phyloP scores from a whole-genome alignment of 2,888 invertebrate species.

The Latrodectus hesperus region DNA sequence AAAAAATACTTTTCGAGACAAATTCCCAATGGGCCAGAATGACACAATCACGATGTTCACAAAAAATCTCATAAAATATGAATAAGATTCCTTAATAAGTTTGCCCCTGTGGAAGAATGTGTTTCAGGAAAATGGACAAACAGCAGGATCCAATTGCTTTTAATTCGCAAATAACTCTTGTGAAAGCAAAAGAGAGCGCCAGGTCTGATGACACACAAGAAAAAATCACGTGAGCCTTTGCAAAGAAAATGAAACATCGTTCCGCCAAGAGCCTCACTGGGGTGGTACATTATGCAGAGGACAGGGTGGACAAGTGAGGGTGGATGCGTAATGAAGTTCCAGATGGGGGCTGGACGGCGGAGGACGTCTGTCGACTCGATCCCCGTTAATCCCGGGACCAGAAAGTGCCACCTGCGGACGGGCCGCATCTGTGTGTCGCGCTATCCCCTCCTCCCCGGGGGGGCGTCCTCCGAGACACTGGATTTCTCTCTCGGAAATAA shows the following conservation, averaged over 20 bases:
- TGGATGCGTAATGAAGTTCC: constrained; percentile 64
- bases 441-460: constrained; percentile 23
- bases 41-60: no score
- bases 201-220: no score
- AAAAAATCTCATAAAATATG: no score
- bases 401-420: constrained; percentile 60
- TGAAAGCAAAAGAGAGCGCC: neutral
- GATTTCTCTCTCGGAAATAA: constrained; percentile 35
- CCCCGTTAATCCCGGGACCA: constrained; percentile 54
- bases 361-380: constrained; percentile 51
- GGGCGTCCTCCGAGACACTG: constrained; percentile 21
- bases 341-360: constrained; percentile 50
- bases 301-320: neutral
- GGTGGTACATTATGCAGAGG: neutral
- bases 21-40: no score
- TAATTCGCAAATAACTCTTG: no score
- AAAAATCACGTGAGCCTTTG: neutral
- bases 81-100: no score
- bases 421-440: constrained; percentile 63
- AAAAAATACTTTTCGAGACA: no score
- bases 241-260: constrained; percentile 7
- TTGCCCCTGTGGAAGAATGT: no score
- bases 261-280: neutral
- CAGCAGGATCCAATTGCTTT: no score
- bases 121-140: no score